phyloP scores from a whole-genome alignment of 2,797 vertebrate genomes.

The Tenualosa thibaudeaui region DNA sequence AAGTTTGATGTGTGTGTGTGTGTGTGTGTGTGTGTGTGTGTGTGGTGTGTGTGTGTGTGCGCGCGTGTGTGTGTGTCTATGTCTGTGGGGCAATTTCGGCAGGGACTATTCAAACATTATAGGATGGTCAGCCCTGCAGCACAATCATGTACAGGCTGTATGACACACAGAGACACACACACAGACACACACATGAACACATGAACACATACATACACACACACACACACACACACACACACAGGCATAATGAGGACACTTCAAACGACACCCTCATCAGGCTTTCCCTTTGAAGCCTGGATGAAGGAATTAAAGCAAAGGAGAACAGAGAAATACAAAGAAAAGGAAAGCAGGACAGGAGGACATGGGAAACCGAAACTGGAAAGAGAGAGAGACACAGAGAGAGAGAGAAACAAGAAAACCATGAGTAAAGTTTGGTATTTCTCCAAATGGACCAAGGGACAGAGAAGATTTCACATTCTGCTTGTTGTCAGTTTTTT shows the following conservation, averaged over 20 bases:
- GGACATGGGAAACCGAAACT: not conserved
- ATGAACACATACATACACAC: not conserved
- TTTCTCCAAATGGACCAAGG: not conserved
- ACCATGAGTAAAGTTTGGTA: not conserved
- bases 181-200: not conserved
- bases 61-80: not conserved
- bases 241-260: constrained; percentile 40
- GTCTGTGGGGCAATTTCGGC: not conserved
- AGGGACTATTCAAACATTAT: not conserved
- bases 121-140: not conserved
- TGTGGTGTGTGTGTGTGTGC: not conserved
- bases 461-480: not conserved
- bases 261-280: constrained; percentile 43
- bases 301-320: not conserved
- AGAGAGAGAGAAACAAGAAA: not conserved
- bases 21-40: not conserved
- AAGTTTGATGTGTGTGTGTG: not conserved
- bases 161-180: not conserved
- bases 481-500: not conserved
- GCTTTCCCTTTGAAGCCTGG: constrained; percentile 42
- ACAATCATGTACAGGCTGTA: not conserved
- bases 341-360: not conserved
- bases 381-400: constrained; percentile 3
- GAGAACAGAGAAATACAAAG: not conserved
- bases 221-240: not conserved